phyloP scores from a whole-genome alignment of 2,797 vertebrate species.

The Sciurus carolinensis region DNA sequence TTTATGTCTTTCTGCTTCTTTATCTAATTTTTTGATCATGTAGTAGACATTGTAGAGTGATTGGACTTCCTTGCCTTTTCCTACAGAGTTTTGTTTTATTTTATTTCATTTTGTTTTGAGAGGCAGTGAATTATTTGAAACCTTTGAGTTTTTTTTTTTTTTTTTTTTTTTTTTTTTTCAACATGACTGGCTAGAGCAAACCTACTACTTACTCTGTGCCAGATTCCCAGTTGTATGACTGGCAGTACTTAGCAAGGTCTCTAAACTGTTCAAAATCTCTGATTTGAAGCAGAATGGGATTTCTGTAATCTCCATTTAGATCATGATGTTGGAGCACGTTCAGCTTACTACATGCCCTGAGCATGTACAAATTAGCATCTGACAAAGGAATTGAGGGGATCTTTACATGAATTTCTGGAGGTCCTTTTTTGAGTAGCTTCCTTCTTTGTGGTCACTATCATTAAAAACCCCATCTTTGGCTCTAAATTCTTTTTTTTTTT shows the following conservation, averaged over 20 bases:
- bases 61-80: slow-evolving; percentile 24
- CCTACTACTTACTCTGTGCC: not conserved
- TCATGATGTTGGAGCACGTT: not conserved
- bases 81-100: not conserved
- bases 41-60: not conserved
- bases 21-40: not conserved
- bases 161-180: not conserved
- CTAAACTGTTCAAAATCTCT: not conserved
- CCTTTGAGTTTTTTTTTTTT: not conserved
- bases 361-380: not conserved
- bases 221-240: not conserved
- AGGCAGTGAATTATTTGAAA: not conserved
- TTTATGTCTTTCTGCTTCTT: not conserved
- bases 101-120: not conserved
- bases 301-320: not conserved
- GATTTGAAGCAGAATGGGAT: not conserved
- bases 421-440: not conserved
- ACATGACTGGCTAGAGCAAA: not conserved
- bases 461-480: not conserved
- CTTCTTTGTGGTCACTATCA: not conserved
- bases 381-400: not conserved
- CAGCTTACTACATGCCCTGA: not conserved
- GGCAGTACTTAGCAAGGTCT: not conserved
- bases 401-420: not conserved
- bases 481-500: not conserved